phyloP scores from a whole-genome alignment of 2,888 invertebrate species.

The Xiphydria camelus region DNA sequence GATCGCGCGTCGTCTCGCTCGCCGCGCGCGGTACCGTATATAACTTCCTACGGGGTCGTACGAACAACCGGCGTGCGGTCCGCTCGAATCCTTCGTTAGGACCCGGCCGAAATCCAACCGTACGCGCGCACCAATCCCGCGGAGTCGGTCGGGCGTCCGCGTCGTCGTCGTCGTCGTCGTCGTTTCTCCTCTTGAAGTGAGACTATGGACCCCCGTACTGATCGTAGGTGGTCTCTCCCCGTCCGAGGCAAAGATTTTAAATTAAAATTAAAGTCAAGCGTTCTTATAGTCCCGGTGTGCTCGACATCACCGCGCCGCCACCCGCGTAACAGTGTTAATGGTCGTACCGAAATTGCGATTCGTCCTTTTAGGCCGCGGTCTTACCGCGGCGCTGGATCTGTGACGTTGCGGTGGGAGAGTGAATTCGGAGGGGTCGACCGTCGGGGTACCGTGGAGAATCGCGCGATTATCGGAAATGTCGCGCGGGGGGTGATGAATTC shows the following conservation, averaged over 20 bases:
- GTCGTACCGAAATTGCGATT: constrained; percentile 42
- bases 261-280: constrained; percentile 55
- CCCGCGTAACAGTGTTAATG: constrained; percentile 52
- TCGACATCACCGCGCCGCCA: constrained; percentile 43
- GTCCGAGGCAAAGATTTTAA: constrained; percentile 52
- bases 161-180: constrained; percentile 12
- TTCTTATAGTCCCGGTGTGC: constrained; percentile 44
- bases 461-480: too few relatives aligned
- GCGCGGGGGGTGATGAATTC: too few relatives aligned
- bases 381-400: not conserved
- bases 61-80: too few relatives aligned
- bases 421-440: too few relatives aligned
- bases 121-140: too few relatives aligned
- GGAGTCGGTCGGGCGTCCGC: not conserved
- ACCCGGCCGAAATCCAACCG: not conserved
- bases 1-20: too few relatives aligned
- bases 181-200: constrained; percentile 29
- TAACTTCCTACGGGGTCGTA: too few relatives aligned
- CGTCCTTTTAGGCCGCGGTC: constrained; percentile 6
- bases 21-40: too few relatives aligned
- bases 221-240: constrained; percentile 54
- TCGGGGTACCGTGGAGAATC: too few relatives aligned
- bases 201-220: constrained; percentile 34
- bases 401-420: too few relatives aligned
- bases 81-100: not conserved